Conservation (phyloP, 2,113 vertebrate genomes). For the Geococcyx californianus region DNA sequence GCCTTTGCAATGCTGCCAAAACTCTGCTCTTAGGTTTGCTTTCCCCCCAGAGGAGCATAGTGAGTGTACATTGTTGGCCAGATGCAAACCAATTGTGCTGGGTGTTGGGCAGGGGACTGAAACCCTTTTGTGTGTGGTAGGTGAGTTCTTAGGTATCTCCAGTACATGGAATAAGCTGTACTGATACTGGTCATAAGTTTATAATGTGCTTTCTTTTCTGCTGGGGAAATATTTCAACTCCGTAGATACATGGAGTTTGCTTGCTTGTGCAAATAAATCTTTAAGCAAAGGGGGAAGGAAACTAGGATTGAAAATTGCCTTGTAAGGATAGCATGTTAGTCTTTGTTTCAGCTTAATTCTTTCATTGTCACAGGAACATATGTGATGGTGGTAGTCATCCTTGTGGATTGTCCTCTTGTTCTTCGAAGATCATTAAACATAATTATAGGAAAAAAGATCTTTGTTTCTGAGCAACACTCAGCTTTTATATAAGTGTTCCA, state of each 20-base stretch:
- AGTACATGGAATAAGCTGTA: background rate
- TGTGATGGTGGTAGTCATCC: conserved; percentile 57
- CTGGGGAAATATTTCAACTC: background rate
- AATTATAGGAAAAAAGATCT: conserved; percentile 58
- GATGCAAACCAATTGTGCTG: background rate
- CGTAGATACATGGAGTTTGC: background rate
- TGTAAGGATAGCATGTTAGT: background rate
- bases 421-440: conserved; percentile 57
- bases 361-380: conserved; percentile 47
- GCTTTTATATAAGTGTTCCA: conserved; percentile 62
- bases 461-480: conserved; percentile 47
- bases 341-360: conserved; percentile 43
- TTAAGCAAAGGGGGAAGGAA: background rate
- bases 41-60: background rate
- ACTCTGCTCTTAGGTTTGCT: background rate
- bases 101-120: background rate
- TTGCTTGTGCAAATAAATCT: background rate
- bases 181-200: background rate
- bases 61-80: background rate
- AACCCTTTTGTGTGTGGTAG: background rate
- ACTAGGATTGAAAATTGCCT: conserved; percentile 32
- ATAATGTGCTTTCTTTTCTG: background rate
- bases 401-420: conserved; percentile 56
- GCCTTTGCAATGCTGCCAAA: background rate
- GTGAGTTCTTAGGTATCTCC: background rate